Evolutionary conservation across 2,113 vertebrate genomes (phyloP), one percentile per base, ranked within the genome.

Genomic region (Carlito syrichta): DNA sequence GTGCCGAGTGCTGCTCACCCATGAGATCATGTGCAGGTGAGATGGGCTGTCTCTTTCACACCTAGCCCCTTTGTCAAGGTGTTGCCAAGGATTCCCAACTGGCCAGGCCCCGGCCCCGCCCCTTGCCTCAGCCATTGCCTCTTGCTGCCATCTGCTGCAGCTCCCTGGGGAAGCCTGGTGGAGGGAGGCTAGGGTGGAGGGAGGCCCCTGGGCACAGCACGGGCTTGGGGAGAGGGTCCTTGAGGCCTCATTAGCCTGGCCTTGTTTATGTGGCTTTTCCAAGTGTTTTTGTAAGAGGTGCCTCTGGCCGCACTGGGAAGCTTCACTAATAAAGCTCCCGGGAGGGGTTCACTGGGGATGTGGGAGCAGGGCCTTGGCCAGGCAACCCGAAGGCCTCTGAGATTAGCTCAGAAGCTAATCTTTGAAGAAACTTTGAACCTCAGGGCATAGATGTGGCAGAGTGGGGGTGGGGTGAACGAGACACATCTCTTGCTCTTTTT

Each of bases 1-100:
- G 99, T 99, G 99, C 68, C 99, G 99, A 0, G 99, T 99, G 87
- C 99, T 99, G 20, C 99, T 99, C 93, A 99, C 99, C 56, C 99
- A 99, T 6, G 99, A 99, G 98, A 99, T 99, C 98, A 99, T 99
- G 99, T 99, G 99, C 99, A 99, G 99, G 99, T 99, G 91, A 98
- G 98, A 84, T 14, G 30, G 52, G 20, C 40, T 16, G 16, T 22
- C 50, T 58, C 56, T 12, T 56, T 17, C 12, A 66, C 86, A 38
- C 76, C 20, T 43, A 7, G 5, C 43, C 62, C n/a, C 35, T 73
- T 56, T 79, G 69, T 79, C 32, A 43, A 17, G n/a, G 40, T 23
- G 56, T 69, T 78, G 54, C 88, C 52, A 11, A 40, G 63, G 25
- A 54, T 32, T 77, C 63, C 83, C 1, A n/a, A n/a, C n/a, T n/a